Percentiles rank a stretch among this genome's conserved stretches.
Conservation (phyloP, 2,113 vertebrate species). For the Tetrao urogallus region DNA sequence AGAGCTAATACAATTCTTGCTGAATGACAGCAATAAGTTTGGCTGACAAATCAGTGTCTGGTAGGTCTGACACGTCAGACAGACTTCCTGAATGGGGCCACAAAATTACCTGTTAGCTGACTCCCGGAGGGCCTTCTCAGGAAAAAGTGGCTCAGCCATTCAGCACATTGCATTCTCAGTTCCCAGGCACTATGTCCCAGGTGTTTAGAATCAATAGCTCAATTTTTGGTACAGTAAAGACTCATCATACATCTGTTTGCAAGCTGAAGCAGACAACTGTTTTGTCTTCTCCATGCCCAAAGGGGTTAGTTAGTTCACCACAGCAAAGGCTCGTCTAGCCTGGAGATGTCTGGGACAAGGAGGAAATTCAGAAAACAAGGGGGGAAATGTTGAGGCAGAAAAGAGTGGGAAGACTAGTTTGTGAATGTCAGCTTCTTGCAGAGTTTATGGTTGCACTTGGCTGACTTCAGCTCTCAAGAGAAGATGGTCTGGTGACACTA, state of each 20-base stretch:
- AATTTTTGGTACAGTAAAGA: neutral
- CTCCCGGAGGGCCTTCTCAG: neutral
- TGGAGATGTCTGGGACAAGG: conserved; percentile 2
- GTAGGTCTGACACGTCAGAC: neutral
- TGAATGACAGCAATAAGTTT: neutral
- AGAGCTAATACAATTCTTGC: neutral
- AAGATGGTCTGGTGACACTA: neutral
- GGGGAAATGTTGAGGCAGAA: neutral
- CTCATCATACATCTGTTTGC: conserved; percentile 26
- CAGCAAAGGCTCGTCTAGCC: conserved; percentile 51
- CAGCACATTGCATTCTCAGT: neutral
- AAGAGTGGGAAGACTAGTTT: conserved; percentile 15
- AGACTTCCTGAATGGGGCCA: neutral
- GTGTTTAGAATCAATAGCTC: neutral
- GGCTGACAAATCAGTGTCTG: neutral
- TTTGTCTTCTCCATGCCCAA: conserved; percentile 5
- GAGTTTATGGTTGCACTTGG: conserved; percentile 48
- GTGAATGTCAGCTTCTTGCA: neutral
- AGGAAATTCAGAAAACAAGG: neutral
- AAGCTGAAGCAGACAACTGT: neutral
- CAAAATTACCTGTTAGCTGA: neutral
- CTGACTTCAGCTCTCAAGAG: conserved; percentile 43
- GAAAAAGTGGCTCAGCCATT: neutral
- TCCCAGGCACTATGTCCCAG: neutral
- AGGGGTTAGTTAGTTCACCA: conserved; percentile 9